Base-by-base conservation (phyloP, 53 echinoderm and acorn worm species). In the Mesocentrotus franciscanus region DNA sequence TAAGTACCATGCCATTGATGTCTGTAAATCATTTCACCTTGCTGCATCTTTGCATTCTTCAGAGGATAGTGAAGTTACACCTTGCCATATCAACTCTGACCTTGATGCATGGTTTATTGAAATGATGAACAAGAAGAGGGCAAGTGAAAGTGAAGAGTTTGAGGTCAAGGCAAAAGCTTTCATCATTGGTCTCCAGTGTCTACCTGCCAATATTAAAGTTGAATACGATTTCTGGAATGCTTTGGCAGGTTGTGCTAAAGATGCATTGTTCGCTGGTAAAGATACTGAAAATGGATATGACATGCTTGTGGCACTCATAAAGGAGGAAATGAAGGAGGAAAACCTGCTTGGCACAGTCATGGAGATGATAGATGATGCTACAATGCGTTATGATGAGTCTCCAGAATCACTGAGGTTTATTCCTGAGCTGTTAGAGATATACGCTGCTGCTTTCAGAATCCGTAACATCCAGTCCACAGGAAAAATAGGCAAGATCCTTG, bases 391-490 rank as follows among this genome's bases (percentile, higher is more conserved):
- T 42, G 4, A 0, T 4, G 79, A 16, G 17, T 39, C 81, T 26
- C 24, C 22, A 10, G n/a, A 87, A 26, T 2, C 27, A 57, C 13
- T 87, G 87, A 11, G n/a, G 14, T 58, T 87, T 87, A 87, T 87
- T 87, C 87, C 87, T 29, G 59, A 87, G 58, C 27, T 87, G 4
- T 87, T 87, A 58, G 87, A 87, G 58, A 58, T 27, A n/a, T 87
- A 87, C 58, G 58, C 56, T 57, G 87, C 57, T 56, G 87, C 87
- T 87, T 87, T 57, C 13, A 59, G 29, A 87, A 27, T 1, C 10
- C 13, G 39, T 26, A 13, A 87, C n/a, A 27, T 9, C 15, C 11
- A 58, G 14, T 27, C 59, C 20, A 56, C n/a, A 42, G 49, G 84
- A 84, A 84, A 42, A 18, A 9, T 22, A n/a, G 9, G 27, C 27